These are phyloP conservation scores for Pelodytes ibericus DNA, from an alignment of 2,797 vertebrate genomes.

Conservation along the genomic window DNA sequence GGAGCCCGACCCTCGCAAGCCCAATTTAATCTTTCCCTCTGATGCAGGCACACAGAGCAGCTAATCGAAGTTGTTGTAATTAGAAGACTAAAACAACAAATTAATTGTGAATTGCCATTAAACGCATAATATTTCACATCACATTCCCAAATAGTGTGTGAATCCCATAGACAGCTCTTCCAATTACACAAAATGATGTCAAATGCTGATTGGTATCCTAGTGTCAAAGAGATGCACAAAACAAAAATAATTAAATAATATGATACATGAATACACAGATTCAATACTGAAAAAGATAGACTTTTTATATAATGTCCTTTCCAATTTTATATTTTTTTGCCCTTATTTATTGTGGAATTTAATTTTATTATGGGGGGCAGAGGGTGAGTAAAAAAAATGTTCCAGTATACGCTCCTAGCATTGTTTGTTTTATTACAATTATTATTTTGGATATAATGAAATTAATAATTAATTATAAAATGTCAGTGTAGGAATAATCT, in stretches of 20 bases:
- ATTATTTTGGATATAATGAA: no score
- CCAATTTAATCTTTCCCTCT: constrained; percentile 43
- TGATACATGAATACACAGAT: no score
- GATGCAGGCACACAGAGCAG: constrained; percentile 58
- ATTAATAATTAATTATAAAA: no score
- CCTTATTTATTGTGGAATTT: no score
- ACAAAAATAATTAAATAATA: neutral
- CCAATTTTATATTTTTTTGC: no score
- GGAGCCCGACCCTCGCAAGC: constrained; percentile 44
- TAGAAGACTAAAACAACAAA: constrained; percentile 68
- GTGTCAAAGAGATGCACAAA: neutral
- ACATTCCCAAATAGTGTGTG: neutral
- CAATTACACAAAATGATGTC: neutral
- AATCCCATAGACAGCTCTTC: neutral
- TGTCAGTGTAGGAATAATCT: no score
- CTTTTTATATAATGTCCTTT: no score
- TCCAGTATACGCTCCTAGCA: no score
- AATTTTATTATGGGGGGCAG: no score
- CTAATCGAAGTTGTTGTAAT: constrained; percentile 68
- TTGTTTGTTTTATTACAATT: no score
- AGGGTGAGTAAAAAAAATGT: no score
- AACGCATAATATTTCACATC: constrained; percentile 50
- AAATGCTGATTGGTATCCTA: neutral
- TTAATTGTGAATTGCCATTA: constrained; percentile 68
- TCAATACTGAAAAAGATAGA: no score